These are phyloP conservation scores for Alligator mississippiensis DNA, from an alignment of 2,113 vertebrate genomes.

Conservation along the genomic window DNA sequence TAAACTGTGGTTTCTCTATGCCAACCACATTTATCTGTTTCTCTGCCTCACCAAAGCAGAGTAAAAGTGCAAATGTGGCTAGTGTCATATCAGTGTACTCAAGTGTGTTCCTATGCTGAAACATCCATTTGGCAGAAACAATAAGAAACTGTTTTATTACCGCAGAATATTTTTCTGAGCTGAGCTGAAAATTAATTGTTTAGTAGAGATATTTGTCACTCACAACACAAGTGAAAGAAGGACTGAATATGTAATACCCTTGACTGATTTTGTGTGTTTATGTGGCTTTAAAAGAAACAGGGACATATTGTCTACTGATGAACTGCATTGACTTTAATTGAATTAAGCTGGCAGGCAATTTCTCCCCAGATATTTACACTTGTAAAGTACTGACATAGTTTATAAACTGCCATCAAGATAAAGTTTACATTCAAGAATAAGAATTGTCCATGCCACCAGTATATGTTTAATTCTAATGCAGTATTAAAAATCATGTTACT, in stretches of 20 bases:
- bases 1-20: too few species aligned
- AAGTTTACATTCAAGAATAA: background rate
- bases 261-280: background rate
- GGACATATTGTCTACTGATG: accelerated
- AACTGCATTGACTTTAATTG: background rate
- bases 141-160: background rate
- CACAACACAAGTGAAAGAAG: background rate
- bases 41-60: background rate
- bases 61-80: accelerated
- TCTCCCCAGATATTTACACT: background rate
- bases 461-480: accelerated
- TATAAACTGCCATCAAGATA: background rate
- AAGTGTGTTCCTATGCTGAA: background rate
- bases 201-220: background rate
- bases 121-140: accelerated
- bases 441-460: background rate
- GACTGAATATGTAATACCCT: accelerated
- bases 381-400: background rate
- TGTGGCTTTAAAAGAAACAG: background rate
- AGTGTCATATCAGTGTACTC: accelerated
- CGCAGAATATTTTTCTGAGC: background rate
- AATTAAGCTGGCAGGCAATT: background rate
- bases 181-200: background rate
- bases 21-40: too few species aligned
- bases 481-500: background rate